Evolutionary conservation across 2,888 invertebrate species (phyloP), one percentile per base, ranked within the genome.

Genomic region (Nomada fabriciana): DNA sequence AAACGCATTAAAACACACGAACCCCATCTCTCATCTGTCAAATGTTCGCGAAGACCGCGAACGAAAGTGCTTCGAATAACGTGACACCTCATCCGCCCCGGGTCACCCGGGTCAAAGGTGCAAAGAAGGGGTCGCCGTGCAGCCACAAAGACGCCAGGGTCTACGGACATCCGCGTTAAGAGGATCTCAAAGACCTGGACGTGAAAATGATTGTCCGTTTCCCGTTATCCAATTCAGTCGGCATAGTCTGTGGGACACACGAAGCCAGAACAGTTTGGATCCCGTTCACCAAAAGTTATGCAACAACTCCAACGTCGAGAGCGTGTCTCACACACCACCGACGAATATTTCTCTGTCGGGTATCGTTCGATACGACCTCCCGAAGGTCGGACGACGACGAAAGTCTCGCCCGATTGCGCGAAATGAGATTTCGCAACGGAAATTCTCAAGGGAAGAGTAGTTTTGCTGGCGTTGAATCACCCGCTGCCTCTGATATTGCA

Each of bases 231-330:
- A 60, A 78, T 81, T 68, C 70, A 76, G 63, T 79, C 55, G 36
- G 53, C 53, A 36, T 36, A 36, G 36, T 36, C 7, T 36, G 36
- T 36, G 36, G 7, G 7, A 36, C 7, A 36, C 7, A 36, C 36
- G 36, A 36, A 7, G 36, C 7, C 36, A 36, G 36, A 7, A 36
- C 13, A 47, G 43, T 61, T 69, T 59, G 60, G 53, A 11, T 9
- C 25, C 29, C 65, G 67, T 36, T 36, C 55, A 20, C 59, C 29
- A n/a, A 53, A 57, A 36, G 80, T 88, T 86, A 86, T 79, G 88
- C 73, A 88, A 88, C 61, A 80, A 29, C 73, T 76, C 81, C 76
- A 2, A 4, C 77, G 80, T 84, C 69, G 72, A 83, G 82, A 76
- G 74, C 47, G 65, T 65, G 64, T n/a, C 63, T 65, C n/a, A 36